Base-by-base conservation (phyloP, 2,797 vertebrate species). In the Catostomus latipinnis region DNA sequence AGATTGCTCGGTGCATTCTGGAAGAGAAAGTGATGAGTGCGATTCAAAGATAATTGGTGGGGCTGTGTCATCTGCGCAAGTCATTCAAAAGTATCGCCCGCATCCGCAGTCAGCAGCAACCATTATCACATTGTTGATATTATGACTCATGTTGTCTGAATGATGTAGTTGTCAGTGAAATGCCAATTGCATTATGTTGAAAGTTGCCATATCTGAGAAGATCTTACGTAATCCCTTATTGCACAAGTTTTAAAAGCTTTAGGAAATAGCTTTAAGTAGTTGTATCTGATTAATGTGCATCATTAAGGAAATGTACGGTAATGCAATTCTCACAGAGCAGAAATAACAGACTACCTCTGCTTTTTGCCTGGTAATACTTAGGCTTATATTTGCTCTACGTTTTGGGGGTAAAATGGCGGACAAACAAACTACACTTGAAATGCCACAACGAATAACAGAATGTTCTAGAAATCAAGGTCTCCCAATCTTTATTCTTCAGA, bases 131-230 rank as follows among this genome's bases (percentile, higher is more conserved):
- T n/a, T 74, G 65, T 65, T 49, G 16, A 57, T 57, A 18, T 62
- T 60, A 75, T 75, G 72, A 75, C 66, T 71, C 58, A 71, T 76
- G 53, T 52, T 76, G 49, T 76, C 12, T 43, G 8, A 76, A 56
- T 52, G 62, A 73, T 60, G 52, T 46, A n/a, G 61, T 16, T 18
- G n/a, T 46, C 50, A 12, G 49, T 54, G 45, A 65, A 65, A 74
- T 45, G 9, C 10, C 34, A 46, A 18, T 22, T 18, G 16, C 11
- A 43, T 76, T 57, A 76, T 67, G 14, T 56, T 14, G 14, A 65
- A 57, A 7, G 16, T 53, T 8, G 5, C n/a, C 48, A 43, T 10
- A 56, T 48, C 1, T 56, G 8, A 67, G 12, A 57, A 49, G 56
- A 12, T 67, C 14, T 67, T 11, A 67, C 1, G 2, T 76, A 57